These are phyloP conservation scores for Drosophila longiperda DNA, from an alignment of 2,888 invertebrate genomes.

Conservation along the genomic window DNA sequence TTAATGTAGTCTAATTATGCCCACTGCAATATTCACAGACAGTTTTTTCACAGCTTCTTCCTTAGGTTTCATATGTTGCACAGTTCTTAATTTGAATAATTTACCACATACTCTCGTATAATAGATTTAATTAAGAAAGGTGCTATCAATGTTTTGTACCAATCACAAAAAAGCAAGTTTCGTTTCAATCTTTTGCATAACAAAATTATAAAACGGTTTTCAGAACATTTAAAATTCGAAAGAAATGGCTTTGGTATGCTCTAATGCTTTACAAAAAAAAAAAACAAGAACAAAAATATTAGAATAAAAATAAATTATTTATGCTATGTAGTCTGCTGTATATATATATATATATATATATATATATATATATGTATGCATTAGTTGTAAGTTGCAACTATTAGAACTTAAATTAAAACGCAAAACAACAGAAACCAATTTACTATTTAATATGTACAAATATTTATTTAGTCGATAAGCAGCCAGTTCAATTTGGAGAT, in stretches of 20 bases:
- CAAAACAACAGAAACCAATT: slow-evolving; percentile 65
- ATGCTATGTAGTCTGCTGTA: slow-evolving; percentile 62
- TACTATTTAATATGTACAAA: slow-evolving; percentile 23
- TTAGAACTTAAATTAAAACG: slow-evolving; percentile 55
- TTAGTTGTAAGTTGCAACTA: slow-evolving; percentile 60
- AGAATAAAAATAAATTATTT: slow-evolving; percentile 22
- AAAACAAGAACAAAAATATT: slow-evolving; percentile 50
- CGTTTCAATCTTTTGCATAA: slow-evolving; percentile 28
- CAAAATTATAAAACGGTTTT: slow-evolving; percentile 55
- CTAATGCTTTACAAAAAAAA: slow-evolving; percentile 84
- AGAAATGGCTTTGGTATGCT: slow-evolving; percentile 85
- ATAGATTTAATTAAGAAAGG: slow-evolving; percentile 52
- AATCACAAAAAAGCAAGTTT: slow-evolving; percentile 27
- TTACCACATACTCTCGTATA: slow-evolving; percentile 10
- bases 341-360: slow-evolving; percentile 17
- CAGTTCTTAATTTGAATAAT: slow-evolving; percentile 22
- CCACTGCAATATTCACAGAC: slow-evolving; percentile 20
- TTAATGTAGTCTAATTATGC: slow-evolving; percentile 3
- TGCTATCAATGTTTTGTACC: slow-evolving; percentile 71
- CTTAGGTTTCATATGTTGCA: slow-evolving; percentile 54
- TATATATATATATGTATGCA: slow-evolving; percentile 41
- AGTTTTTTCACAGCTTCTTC: slow-evolving; percentile 30
- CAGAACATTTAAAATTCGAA: slow-evolving; percentile 63
- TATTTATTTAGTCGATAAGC: slow-evolving; percentile 32
- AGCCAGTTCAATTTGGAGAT: slow-evolving; percentile 42